These are phyloP conservation scores for Eulemur macaco DNA, from an alignment of 2,113 vertebrate genomes.

Conservation along the genomic window DNA sequence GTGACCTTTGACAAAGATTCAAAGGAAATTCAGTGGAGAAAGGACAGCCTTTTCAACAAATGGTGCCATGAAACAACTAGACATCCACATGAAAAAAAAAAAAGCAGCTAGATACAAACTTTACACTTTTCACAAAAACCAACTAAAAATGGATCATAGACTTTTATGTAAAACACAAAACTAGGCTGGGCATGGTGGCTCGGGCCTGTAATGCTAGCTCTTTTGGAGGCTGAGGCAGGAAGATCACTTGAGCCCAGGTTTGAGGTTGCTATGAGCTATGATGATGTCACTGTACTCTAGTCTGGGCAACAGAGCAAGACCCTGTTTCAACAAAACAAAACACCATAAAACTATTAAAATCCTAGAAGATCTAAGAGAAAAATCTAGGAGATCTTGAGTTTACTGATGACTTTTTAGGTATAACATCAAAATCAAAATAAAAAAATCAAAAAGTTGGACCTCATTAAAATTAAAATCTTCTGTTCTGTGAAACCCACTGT, in stretches of 20 bases:
- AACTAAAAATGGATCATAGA: background rate
- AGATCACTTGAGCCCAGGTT: too few relatives aligned
- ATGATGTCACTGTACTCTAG: too few relatives aligned
- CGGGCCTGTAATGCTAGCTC: too few relatives aligned
- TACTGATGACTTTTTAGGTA: background rate
- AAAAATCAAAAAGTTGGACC: background rate
- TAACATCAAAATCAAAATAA: background rate
- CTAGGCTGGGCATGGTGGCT: too few relatives aligned
- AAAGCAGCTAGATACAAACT: background rate
- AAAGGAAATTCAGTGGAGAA: background rate
- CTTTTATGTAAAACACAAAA: background rate
- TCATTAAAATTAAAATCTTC: too few relatives aligned
- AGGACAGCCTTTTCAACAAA: background rate
- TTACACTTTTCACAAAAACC: background rate
- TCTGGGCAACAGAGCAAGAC: too few relatives aligned
- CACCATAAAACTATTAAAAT: background rate
- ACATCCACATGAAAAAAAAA: background rate
- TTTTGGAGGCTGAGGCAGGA: too few relatives aligned
- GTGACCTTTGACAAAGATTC: background rate
- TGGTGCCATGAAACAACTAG: background rate
- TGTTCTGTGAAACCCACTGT: too few relatives aligned
- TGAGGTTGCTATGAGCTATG: too few relatives aligned
- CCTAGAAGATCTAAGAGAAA: background rate
- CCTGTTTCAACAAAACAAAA: too few relatives aligned
- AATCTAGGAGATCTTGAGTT: background rate